Percentiles rank a stretch among this genome's conserved stretches.
phyloP scores from a whole-genome alignment of 2,797 vertebrate species.

The Odontamblyopus rebecca region DNA sequence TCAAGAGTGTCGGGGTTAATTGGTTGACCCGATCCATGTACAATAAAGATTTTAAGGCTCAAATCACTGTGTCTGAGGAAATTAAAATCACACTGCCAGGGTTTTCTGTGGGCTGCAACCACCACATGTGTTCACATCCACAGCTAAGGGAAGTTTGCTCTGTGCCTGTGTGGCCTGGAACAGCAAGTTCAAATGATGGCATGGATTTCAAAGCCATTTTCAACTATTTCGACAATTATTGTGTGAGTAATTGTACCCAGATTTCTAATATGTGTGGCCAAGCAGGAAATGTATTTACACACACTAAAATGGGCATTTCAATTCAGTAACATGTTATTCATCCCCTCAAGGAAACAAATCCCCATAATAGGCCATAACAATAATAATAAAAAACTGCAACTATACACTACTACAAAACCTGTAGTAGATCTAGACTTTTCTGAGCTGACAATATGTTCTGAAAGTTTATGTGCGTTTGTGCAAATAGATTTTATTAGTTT shows the following conservation, averaged over 20 bases:
- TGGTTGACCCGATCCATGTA: slow-evolving; percentile 82
- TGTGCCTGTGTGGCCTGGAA: neutral
- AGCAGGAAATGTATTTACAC: no score
- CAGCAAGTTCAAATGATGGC: neutral
- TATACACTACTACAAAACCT: no score
- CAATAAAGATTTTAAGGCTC: slow-evolving; percentile 81
- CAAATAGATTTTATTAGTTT: neutral
- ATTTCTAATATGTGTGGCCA: no score
- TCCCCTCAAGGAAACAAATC: no score
- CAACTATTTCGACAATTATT: slow-evolving; percentile 1
- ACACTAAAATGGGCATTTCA: no score
- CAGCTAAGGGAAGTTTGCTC: slow-evolving; percentile 47
- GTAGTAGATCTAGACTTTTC: no score
- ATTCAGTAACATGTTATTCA: no score
- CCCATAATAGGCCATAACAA: no score
- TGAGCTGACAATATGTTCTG: no score
- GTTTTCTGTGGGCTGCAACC: slow-evolving; percentile 60
- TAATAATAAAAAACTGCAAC: no score
- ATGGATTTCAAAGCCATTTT: neutral
- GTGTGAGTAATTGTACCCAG: no score
- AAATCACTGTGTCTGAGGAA: slow-evolving; percentile 63
- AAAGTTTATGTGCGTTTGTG: neutral
- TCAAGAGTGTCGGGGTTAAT: slow-evolving; percentile 79
- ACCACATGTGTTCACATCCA: slow-evolving; percentile 59
- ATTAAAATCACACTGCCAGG: slow-evolving; percentile 72